Conservation (phyloP, 2,113 vertebrate species). For the Nesoenas mayeri region DNA sequence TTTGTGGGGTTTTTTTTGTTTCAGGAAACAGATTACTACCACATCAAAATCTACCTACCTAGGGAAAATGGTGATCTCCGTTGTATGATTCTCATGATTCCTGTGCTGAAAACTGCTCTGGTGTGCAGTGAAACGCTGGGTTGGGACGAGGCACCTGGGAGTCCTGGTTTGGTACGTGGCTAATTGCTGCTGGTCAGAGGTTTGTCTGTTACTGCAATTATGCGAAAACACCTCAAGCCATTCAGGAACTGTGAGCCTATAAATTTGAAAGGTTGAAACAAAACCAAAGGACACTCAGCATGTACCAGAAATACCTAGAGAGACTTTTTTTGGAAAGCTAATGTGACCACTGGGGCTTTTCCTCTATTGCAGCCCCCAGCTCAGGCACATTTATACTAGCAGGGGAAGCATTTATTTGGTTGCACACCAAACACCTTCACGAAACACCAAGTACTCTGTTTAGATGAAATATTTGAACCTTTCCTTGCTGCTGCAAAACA, state of each 20-base stretch:
- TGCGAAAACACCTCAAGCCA: neutral
- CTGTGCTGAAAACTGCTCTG: neutral
- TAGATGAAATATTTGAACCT: neutral
- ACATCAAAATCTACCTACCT: neutral
- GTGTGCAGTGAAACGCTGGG: neutral
- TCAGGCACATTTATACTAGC: rapidly evolving
- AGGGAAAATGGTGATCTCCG: neutral
- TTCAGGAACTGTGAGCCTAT: neutral
- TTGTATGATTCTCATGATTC: neutral
- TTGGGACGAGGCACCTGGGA: neutral
- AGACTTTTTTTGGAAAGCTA: neutral
- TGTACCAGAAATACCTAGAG: neutral
- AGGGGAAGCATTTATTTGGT: neutral
- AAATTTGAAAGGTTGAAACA: neutral
- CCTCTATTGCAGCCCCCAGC: neutral
- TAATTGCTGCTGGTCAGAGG: neutral
- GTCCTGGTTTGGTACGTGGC: neutral
- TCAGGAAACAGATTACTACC: constrained; percentile 6
- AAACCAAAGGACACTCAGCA: neutral
- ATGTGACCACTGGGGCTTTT: neutral
- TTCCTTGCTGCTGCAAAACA: neutral
- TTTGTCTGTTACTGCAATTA: neutral
- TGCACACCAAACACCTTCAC: neutral
- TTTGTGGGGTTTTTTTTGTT: neutral
- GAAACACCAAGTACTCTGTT: rapidly evolving